Percentiles rank a stretch among this genome's conserved stretches.
These are phyloP conservation scores for Bombus pyrosoma DNA, from an alignment of 1,140 invertebrate species.

Conservation along the genomic window DNA sequence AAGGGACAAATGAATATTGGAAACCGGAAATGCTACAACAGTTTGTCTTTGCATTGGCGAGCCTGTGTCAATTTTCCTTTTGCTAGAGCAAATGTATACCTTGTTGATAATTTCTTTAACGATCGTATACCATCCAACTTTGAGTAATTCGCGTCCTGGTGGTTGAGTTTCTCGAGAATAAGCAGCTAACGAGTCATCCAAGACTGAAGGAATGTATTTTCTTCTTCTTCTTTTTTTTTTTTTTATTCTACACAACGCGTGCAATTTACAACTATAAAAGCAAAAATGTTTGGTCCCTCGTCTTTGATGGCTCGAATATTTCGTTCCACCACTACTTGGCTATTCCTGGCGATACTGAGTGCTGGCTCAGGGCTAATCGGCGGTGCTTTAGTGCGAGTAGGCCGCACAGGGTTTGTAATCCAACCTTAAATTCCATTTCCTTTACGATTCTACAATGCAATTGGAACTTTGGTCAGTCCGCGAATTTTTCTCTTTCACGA, in stretches of 20 bases:
- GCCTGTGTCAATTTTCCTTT: background rate
- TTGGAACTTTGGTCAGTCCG: background rate
- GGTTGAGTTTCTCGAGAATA: background rate
- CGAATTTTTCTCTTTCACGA: background rate
- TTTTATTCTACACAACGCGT: too few relatives aligned
- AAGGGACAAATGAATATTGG: background rate
- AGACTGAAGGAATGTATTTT: background rate
- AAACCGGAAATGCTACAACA: background rate
- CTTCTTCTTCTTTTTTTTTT: too few relatives aligned
- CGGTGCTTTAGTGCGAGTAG: background rate
- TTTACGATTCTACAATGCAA: background rate
- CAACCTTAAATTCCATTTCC: background rate
- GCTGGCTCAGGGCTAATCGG: background rate
- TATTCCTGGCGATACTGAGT: conserved; percentile 17
- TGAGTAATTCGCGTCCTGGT: background rate
- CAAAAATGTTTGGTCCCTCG: background rate
- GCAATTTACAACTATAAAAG: too few relatives aligned
- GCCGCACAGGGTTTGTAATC: conserved; percentile 17
- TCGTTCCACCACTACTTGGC: background rate
- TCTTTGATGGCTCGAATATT: background rate
- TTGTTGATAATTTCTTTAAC: background rate
- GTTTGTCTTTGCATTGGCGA: background rate
- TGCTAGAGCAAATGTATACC: background rate
- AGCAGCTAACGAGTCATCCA: background rate
- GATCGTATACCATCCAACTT: conserved; percentile 13